Conservation (phyloP, 2,888 invertebrate species). For the Ptychoptera albimana region DNA sequence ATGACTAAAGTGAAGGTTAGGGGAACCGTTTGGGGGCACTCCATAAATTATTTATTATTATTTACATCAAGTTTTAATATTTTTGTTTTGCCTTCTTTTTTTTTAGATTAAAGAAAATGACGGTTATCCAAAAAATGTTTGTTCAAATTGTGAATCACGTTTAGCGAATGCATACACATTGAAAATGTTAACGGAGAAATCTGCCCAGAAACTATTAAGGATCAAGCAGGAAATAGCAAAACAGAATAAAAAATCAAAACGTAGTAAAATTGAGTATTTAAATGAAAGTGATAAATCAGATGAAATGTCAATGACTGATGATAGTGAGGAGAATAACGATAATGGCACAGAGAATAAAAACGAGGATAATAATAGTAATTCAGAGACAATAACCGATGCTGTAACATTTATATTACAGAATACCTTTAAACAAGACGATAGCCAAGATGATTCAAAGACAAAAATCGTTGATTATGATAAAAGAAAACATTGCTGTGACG, state of each 20-base stretch:
- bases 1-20: neutral
- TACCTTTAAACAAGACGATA: neutral
- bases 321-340: neutral
- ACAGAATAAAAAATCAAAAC: conserved; percentile 1
- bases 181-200: neutral
- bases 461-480: neutral
- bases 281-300: conserved; percentile 1
- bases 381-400: neutral
- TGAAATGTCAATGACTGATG: neutral
- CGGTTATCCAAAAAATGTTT: conserved; percentile 1
- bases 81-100: no score
- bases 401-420: neutral
- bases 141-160: conserved; percentile 2
- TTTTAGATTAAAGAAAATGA: conserved; percentile 3
- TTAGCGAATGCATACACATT: conserved; percentile 1
- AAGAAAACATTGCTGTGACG: conserved; percentile 11
- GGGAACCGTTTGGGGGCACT: neutral
- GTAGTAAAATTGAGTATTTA: conserved; percentile 2
- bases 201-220: neutral
- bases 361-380: neutral
- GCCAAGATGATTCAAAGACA: neutral
- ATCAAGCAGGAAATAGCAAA: neutral
- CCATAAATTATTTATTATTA: neutral
- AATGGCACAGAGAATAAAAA: neutral
- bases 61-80: neutral